Evolutionary conservation across 2,888 invertebrate species (phyloP).

Genomic region (Drosophila acutilabella): DNA sequence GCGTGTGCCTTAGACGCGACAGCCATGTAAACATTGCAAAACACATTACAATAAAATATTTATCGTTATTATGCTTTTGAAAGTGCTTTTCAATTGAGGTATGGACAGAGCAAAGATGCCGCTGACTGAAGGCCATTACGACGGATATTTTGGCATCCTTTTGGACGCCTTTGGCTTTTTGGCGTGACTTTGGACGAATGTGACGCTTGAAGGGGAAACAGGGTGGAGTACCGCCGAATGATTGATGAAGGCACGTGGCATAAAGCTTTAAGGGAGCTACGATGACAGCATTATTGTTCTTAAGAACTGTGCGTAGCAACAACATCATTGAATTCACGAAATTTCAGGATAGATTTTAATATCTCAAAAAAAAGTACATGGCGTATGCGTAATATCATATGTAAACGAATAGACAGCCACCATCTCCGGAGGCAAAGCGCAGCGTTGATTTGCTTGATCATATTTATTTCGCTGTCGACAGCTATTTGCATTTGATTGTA

Average conservation of each 20-base stretch:
- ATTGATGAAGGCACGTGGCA: conserved; percentile 62
- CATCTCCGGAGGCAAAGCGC: conserved; percentile 8
- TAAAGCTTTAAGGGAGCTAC: conserved; percentile 8
- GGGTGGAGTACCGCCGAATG: conserved; percentile 49
- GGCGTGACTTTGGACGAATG: conserved; percentile 7
- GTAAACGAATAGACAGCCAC: conserved; percentile 40
- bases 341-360: conserved; percentile 50
- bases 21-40: conserved; percentile 74
- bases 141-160: conserved; percentile 44
- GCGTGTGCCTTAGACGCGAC: conserved; percentile 48
- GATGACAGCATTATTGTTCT: conserved; percentile 64
- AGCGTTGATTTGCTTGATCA: conserved; percentile 76
- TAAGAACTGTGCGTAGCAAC: conserved; percentile 30
- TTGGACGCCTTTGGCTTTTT: conserved; percentile 33
- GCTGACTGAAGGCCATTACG: conserved; percentile 39
- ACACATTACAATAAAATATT: conserved; percentile 81
- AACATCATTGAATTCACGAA: conserved; percentile 55
- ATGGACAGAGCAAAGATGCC: conserved; percentile 45
- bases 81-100: conserved; percentile 82
- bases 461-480: conserved; percentile 68
- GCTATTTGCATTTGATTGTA: conserved; percentile 71
- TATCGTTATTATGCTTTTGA: conserved; percentile 81
- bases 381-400: conserved; percentile 54
- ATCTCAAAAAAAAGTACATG: conserved; percentile 18
- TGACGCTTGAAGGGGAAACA: background rate